A percentile compares a stretch with the other conserved stretches of the same genome.
Conservation (phyloP, 2,888 invertebrate genomes). For the Calameuta idolon region DNA sequence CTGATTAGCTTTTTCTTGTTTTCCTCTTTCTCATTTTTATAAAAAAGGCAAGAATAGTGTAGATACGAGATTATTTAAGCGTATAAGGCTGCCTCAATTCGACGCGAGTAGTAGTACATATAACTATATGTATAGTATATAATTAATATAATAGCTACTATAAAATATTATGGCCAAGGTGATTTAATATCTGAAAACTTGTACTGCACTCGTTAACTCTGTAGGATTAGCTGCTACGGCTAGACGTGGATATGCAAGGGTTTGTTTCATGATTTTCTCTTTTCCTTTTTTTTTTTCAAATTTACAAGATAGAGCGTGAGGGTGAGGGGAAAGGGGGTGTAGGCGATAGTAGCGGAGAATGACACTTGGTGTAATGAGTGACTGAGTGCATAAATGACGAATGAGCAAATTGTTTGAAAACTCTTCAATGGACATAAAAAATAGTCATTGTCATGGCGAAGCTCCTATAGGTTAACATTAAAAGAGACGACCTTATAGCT, state of each 20-base stretch:
- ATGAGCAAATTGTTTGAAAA: neutral
- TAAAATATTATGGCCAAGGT: constrained; percentile 6
- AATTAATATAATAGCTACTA: neutral
- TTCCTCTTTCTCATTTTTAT: constrained; percentile 5
- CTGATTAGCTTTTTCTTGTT: constrained; percentile 11
- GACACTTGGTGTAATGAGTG: neutral
- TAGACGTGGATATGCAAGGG: constrained; percentile 7
- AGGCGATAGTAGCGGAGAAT: neutral
- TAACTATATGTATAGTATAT: neutral
- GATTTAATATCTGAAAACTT: neutral
- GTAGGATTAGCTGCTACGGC: neutral
- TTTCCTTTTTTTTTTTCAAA: neutral
- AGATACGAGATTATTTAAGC: constrained; percentile 15
- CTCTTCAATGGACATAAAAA: neutral
- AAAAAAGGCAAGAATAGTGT: constrained; percentile 20
- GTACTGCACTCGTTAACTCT: neutral
- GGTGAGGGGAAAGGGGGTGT: too few relatives aligned
- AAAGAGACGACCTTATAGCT: constrained; percentile 5
- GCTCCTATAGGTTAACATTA: neutral
- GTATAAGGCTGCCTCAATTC: constrained; percentile 16
- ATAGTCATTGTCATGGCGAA: neutral
- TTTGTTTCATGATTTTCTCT: neutral
- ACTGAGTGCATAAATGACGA: neutral
- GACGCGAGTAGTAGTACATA: constrained; percentile 7
- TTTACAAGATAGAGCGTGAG: neutral